Evolutionary conservation across 2,797 vertebrate genomes (phyloP), one percentile per base, ranked within the genome.

Genomic region (Myotis planiceps): DNA sequence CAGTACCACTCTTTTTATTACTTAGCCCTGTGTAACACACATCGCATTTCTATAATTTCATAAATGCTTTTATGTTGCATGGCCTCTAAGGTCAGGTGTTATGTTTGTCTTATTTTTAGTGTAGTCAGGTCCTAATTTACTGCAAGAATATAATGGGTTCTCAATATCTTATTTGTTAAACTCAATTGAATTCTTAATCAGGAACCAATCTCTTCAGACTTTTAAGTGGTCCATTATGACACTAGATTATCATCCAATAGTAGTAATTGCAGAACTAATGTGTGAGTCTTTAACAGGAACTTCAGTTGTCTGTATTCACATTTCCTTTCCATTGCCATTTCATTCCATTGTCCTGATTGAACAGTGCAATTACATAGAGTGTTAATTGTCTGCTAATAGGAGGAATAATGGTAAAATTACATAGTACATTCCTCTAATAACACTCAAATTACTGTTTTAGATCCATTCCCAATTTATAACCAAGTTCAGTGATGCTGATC

Each of bases 391-490:
- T 82, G 34, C 89, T 96, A 94, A 87, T 90, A 96, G 80, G 63
- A 94, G 65, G 8, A 96, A 93, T 86, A 96, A 96, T 74, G 93
- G 72, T 96, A 93, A 98, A 97, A 97, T 96, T 96, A 42, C 85
- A 89, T 68, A 93, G 74, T 80, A 95, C 69, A 90, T 96, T 94
- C 80, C 93, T 71, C 32, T 96, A 97, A 95, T 95, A 97, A 80
- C 74, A 95, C 49, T 74, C 69, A 94, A 97, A 97, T 96, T 94
- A 82, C 91, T 97, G 87, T 95, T 96, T 96, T 94, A 76, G 66
- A 81, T 88, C 80, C 34, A 49, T 84, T 87, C 23, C 6, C 72
- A 91, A 96, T 96, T 96, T 96, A 78, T 89, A 97, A 92, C 49
- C 27, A 89, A 92, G 66, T 63, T 88, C 69, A 82, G 18, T 23